Evolutionary conservation across 2,113 vertebrate species (phyloP), one percentile per base, ranked within the genome.

Genomic region (Ophthalmolycus amberensis): DNA sequence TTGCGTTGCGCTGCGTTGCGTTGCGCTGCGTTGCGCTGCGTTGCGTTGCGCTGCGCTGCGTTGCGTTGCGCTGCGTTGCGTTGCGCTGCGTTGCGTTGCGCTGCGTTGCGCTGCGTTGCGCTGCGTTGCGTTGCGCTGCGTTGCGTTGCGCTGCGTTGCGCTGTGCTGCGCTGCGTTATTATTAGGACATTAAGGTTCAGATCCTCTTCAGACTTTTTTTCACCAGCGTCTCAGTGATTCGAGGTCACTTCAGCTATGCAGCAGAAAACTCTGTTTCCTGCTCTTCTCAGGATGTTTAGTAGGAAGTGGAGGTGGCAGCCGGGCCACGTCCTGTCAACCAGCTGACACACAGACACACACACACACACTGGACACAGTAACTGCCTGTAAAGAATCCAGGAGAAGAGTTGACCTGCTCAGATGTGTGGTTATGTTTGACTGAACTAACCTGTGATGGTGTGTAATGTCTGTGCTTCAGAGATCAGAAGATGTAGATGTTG

Each of bases 221-320:
- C 54, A 12, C 22, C 6, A 22, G 50, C 20, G 50, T 54, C 22
- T 54, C 46, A 48, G 15, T 18, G 46, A 42, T 18, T 20, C 20
- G 20, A 34, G 34, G 34, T 34, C 34, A 42, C 12, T 46, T 46
- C 18, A 20, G 56, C 25, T 14, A 11, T 27, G 60, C 11, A 58
- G 60, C 60, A 37, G 18, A 6, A 20, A 29, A 38, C 29, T 11
- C 18, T 22, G 60, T 42, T 42, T 66, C 22, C 63, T 65, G 37
- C 12, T 40, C 22, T 25, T 12, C 59, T 18, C 63, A 66, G 63
- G 63, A 66, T 66, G 38, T 66, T 66, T 25, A 66, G 38, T 25
- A 66, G 63, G 63, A 66, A 66, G 63, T 37, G 59, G 63, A 65
- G 63, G 37, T 65, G 63, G 63, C 63, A 65, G 37, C 22, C 5